Percentiles rank a stretch among this genome's conserved stretches.
Evolutionary conservation across 2,888 invertebrate species (phyloP).

Genomic region (Brachynemurus nebulosus): DNA sequence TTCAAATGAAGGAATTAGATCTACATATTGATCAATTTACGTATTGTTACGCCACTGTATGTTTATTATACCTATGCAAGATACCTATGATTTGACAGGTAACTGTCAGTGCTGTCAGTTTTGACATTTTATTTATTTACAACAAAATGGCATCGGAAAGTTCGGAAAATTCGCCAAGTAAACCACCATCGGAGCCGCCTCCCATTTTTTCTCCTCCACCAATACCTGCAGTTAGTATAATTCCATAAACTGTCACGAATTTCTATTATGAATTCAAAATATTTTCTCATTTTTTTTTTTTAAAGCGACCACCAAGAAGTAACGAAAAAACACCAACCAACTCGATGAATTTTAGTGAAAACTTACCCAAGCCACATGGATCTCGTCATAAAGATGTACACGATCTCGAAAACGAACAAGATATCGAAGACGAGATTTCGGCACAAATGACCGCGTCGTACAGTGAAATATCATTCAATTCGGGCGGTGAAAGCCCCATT

Average conservation of each 20-base stretch:
- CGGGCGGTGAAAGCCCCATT: slow-evolving; percentile 42
- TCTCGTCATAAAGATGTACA: slow-evolving; percentile 14
- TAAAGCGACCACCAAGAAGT: slow-evolving; percentile 1
- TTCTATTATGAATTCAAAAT: background rate
- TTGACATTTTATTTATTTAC: background rate
- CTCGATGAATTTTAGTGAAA: too few species aligned
- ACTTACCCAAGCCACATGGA: slow-evolving; percentile 5
- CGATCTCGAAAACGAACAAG: slow-evolving; percentile 20
- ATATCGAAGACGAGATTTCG: slow-evolving; percentile 40
- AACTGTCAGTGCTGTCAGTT: too few species aligned
- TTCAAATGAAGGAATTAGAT: too few species aligned
- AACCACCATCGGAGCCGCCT: slow-evolving; percentile 24
- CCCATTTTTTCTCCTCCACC: slow-evolving; percentile 25
- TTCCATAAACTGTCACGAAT: background rate
- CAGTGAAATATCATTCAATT: slow-evolving; percentile 63
- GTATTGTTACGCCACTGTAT: too few species aligned
- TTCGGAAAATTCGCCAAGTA: slow-evolving; percentile 16
- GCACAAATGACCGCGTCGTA: slow-evolving; percentile 65
- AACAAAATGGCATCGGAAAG: background rate
- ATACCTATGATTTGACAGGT: too few species aligned
- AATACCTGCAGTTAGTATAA: slow-evolving; percentile 23
- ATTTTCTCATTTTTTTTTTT: background rate
- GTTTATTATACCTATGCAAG: too few species aligned
- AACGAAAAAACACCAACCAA: background rate
- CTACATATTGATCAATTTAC: too few species aligned